These are phyloP conservation scores for Sminthurides bifidus DNA, from an alignment of 1,140 invertebrate species.

Conservation along the genomic window DNA sequence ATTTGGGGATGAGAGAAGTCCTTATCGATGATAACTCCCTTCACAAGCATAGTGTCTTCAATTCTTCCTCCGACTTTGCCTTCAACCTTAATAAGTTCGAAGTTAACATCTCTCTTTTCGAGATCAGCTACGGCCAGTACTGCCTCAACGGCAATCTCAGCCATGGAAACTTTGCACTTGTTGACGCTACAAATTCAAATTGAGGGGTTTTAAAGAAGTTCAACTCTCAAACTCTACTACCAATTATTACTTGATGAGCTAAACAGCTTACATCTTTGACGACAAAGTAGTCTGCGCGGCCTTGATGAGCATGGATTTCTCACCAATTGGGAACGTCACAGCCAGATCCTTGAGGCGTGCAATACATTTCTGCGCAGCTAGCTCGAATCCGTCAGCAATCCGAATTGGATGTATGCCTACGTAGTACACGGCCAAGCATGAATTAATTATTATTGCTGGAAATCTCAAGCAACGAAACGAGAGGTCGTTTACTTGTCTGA, in stretches of 20 bases:
- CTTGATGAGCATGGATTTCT: slow-evolving; percentile 75
- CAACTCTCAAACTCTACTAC: neutral
- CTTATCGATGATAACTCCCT: slow-evolving; percentile 96
- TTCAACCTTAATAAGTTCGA: slow-evolving; percentile 97
- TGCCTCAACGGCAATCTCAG: slow-evolving; percentile 95
- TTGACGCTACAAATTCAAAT: slow-evolving; percentile 46
- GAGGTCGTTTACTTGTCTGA: slow-evolving; percentile 1
- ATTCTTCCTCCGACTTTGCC: slow-evolving; percentile 94
- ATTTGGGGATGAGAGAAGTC: slow-evolving; percentile 99
- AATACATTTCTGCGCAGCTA: slow-evolving; percentile 83
- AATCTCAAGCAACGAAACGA: too few relatives aligned
- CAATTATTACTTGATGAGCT: neutral
- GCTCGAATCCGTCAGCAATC: slow-evolving; percentile 97
- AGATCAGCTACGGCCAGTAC: slow-evolving; percentile 89
- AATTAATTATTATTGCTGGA: neutral
- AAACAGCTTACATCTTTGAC: slow-evolving; percentile 77
- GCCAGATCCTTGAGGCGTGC: slow-evolving; percentile 79
- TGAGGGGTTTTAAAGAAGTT: neutral
- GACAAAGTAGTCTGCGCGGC: slow-evolving; percentile 97
- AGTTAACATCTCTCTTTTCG: slow-evolving; percentile 90
- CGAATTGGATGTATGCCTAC: slow-evolving; percentile 84
- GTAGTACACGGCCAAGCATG: neutral
- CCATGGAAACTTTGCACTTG: slow-evolving; percentile 89
- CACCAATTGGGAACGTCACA: slow-evolving; percentile 74
- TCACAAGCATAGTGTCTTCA: slow-evolving; percentile 93